phyloP scores from a whole-genome alignment of 2,113 vertebrate genomes.

The Accipiter virgatus region DNA sequence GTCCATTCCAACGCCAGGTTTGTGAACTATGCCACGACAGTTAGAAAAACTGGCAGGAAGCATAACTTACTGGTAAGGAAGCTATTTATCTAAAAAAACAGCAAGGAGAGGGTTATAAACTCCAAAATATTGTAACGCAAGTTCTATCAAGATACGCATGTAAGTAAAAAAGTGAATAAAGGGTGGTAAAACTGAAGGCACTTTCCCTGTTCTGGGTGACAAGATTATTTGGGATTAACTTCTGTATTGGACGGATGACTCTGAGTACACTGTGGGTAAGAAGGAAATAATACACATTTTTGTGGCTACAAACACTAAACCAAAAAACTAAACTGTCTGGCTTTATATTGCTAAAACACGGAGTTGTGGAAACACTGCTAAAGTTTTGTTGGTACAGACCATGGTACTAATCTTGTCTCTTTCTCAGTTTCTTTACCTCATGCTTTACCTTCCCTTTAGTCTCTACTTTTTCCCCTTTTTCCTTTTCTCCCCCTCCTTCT shows the following conservation, averaged over 20 bases:
- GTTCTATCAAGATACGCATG: neutral
- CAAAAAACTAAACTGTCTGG: slow-evolving; percentile 56
- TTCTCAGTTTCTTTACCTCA: slow-evolving; percentile 12
- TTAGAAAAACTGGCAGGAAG: neutral
- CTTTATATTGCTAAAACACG: slow-evolving; percentile 60
- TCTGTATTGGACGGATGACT: slow-evolving; percentile 70
- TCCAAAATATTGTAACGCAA: neutral
- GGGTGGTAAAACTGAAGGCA: slow-evolving; percentile 23
- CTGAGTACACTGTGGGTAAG: slow-evolving; percentile 73
- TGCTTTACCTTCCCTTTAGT: neutral
- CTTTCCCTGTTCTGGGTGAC: slow-evolving; percentile 61
- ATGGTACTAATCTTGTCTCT: slow-evolving; percentile 7
- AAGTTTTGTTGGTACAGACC: slow-evolving; percentile 20
- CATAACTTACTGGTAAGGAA: neutral
- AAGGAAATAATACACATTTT: slow-evolving; percentile 79
- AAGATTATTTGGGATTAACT: slow-evolving; percentile 71
- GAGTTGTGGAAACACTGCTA: slow-evolving; percentile 38
- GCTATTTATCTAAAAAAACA: neutral
- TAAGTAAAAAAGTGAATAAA: slow-evolving; percentile 26
- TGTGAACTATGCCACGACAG: neutral
- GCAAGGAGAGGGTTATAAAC: neutral
- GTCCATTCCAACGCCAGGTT: neutral
- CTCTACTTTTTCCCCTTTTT: neutral
- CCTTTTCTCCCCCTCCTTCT: neutral
- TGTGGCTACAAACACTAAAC: slow-evolving; percentile 75